Evolutionary conservation across 2,888 invertebrate genomes (phyloP), one percentile per base, ranked within the genome.

Genomic region (Ectemnius continuus): DNA sequence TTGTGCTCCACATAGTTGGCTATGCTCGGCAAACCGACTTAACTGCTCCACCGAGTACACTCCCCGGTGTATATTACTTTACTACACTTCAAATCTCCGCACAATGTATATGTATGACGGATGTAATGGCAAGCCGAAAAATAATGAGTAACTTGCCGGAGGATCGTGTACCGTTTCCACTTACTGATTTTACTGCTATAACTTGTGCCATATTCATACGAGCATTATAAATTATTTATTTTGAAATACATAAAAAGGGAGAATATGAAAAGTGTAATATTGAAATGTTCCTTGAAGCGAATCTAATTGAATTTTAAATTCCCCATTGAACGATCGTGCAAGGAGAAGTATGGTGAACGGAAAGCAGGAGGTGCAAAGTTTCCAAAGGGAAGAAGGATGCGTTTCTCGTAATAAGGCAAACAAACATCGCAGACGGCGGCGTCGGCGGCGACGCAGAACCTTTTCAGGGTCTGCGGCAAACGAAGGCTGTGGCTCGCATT

Each of bases 1-100:
- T 84, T 83, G 85, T 86, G 87, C 90, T 89, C 87, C 86, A 85
- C 85, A 86, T 89, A 89, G 88, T 90, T 90, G 87, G 90, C 88
- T 85, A 90, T 89, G 90, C 88, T 90, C 87, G 88, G 88, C 80
- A 88, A 88, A 84, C 82, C 82, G 80, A 79, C 79, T 83, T 90
- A 90, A 90, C 85, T 87, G 65, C 59, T 23, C 36, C 8, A 6
- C 36, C 36, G 23, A 23, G 23, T 23, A 23, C n/a, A n/a, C n/a
- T n/a, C n/a, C n/a, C n/a, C 58, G 59, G 60, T 66, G 45, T 23
- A 3, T 23, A 75, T 81, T 36, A 8, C 36, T 36, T 36, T 36
- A 11, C 36, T 11, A 8, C 3, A 5, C 36, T 36, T 11, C 1
- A 8, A 36, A 4, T 11, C 1, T 36, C 8, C 4, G 36, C 36